phyloP scores from a whole-genome alignment of 1,140 invertebrate species.

The Elysia chlorotica region DNA sequence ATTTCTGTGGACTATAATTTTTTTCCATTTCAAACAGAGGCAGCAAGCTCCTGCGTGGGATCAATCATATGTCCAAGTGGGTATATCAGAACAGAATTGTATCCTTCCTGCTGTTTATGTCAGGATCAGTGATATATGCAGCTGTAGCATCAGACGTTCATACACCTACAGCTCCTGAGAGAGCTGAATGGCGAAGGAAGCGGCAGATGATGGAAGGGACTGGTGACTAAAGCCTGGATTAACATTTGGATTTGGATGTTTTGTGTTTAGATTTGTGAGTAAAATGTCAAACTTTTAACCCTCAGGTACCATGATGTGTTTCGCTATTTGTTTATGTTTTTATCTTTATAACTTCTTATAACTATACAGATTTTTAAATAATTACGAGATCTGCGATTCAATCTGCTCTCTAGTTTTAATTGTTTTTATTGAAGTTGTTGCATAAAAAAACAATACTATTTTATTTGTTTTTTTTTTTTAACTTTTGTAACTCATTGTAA shows the following conservation, averaged over 20 bases:
- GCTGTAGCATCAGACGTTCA: background rate
- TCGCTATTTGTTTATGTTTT: too few species aligned
- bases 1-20: background rate
- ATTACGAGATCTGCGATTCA: background rate
- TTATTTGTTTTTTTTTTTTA: background rate
- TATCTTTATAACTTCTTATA: too few species aligned
- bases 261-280: background rate
- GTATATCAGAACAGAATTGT: constrained; percentile 2
- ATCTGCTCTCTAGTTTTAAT: background rate
- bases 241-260: too few species aligned
- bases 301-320: too few species aligned
- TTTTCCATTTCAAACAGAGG: background rate
- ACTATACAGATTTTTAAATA: background rate
- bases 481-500: background rate
- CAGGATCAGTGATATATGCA: background rate
- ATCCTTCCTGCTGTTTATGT: background rate
- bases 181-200: background rate
- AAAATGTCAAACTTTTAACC: background rate
- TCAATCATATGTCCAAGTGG: background rate
- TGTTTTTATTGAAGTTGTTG: background rate
- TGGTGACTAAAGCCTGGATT: too few species aligned
- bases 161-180: constrained; percentile 8
- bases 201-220: background rate
- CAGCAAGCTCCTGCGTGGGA: background rate
- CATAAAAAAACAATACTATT: background rate